Base-by-base conservation (phyloP, 37 sponge, comb jelly and placozoan genomes). In the Corticium candelabrum region DNA sequence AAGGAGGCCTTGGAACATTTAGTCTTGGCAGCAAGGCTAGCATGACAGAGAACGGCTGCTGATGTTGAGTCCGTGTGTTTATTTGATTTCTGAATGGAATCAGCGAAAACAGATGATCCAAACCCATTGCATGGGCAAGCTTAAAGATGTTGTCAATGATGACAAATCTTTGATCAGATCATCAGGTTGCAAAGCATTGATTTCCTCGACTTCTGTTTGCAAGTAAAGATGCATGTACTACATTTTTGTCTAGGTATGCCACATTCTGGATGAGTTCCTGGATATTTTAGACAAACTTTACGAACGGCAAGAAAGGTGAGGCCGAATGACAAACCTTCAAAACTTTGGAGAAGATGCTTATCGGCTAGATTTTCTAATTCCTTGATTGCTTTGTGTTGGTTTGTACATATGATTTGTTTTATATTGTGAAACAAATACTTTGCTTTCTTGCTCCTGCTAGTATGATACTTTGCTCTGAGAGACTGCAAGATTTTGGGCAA, bases 201-300 rank as follows among this genome's bases (percentile, higher is more conserved):
- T n/a, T 81, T 21, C 34, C 76, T 30, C 36, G 5, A 21, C 76
- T 81, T 35, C 76, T 81, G 32, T 81, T 81, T 43, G 82, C 81
- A 2, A 34, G 73, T 15, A 7, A 70, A 37, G 81, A 81, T 76
- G 76, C 82, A 32, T 81, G 75, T 3, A 76, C 82, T 5, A 29
- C 82, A 40, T 74, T 75, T 11, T 81, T 4, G 57, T 35, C 2
- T 35, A 39, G 34, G 38, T 74, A 3, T 3, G 76, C 3, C 57
- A 41, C 30, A 41, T 74, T 4, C 11, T 81, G 75, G 3, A 40
- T 32, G 82, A 74, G 30, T 15, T 76, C 39, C 76, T 75, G 5
- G 82, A 81, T 29, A 11, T 79, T 3, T 37, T 78, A 4, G 82
- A 76, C 36, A 81, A 78, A 38, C 43, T 81, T 30, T 31, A 29